Conservation (phyloP, 2,797 vertebrate genomes). For the Fringilla coelebs region DNA sequence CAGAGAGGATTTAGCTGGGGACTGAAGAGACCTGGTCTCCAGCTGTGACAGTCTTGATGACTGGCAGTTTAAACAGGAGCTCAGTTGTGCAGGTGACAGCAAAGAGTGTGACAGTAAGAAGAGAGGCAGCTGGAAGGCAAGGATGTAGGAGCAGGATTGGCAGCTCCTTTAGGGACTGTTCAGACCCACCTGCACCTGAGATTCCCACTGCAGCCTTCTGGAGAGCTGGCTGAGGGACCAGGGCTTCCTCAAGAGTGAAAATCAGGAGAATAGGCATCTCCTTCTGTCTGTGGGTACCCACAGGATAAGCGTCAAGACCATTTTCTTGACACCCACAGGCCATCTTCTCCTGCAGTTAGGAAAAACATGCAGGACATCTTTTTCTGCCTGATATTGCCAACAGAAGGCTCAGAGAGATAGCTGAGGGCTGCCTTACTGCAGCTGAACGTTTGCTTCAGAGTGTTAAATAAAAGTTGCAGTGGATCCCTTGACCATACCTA, state of each 20-base stretch:
- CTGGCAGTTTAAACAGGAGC: not conserved
- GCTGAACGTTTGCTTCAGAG: not conserved
- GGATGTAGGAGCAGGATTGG: not conserved
- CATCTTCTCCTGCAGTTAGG: not conserved
- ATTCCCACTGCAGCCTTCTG: not conserved
- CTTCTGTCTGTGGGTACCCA: not conserved
- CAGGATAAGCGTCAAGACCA: accelerated
- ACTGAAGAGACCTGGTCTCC: not conserved
- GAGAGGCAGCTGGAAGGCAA: not conserved
- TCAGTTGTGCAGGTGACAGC: not conserved
- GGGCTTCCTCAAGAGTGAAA: not conserved
- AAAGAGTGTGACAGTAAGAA: not conserved
- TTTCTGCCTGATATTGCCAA: not conserved
- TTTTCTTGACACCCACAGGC: not conserved
- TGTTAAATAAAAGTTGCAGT: not conserved
- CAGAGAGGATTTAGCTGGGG: not conserved
- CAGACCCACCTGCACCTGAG: not conserved
- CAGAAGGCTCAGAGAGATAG: not conserved
- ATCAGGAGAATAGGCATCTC: accelerated
- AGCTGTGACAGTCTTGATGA: not conserved
- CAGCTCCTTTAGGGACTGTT: not conserved
- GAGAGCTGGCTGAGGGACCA: not conserved
- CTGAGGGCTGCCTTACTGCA: not conserved
- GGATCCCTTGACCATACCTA: accelerated
- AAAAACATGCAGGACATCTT: not conserved